phyloP scores from a whole-genome alignment of 1,140 invertebrate species.

The Sitobion miscanthi region DNA sequence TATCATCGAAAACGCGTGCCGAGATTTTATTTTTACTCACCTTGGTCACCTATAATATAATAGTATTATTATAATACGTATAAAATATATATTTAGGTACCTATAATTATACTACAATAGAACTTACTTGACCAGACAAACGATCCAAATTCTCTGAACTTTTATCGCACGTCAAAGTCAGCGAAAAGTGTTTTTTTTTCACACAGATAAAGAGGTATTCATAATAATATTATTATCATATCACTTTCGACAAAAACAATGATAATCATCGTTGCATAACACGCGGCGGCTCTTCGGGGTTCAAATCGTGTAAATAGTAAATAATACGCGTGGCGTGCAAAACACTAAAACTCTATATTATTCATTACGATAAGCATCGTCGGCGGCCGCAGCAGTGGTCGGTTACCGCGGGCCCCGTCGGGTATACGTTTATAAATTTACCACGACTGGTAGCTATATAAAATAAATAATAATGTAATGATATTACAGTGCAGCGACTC shows the following conservation, averaged over 20 bases:
- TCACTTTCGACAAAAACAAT: not conserved
- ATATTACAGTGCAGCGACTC: not conserved
- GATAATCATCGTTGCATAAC: not conserved
- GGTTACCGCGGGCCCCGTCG: not conserved
- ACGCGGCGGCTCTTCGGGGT: not conserved
- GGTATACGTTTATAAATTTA: constrained; percentile 6
- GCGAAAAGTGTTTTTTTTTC: no score
- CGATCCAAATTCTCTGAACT: no score
- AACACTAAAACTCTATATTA: constrained; percentile 7
- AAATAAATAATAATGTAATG: not conserved
- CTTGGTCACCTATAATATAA: no score
- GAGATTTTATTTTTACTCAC: not conserved
- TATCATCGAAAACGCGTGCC: not conserved
- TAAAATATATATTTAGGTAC: no score
- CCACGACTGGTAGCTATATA: not conserved
- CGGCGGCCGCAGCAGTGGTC: no score
- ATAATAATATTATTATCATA: not conserved
- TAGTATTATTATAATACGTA: no score
- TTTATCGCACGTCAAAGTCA: no score
- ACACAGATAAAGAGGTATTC: no score
- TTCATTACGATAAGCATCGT: constrained; percentile 2
- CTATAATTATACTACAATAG: no score
- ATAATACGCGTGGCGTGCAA: not conserved
- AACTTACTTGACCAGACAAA: no score
- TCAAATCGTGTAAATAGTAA: not conserved